These are phyloP conservation scores for Cheilosia impressa DNA, from an alignment of 2,888 invertebrate species.

Conservation along the genomic window DNA sequence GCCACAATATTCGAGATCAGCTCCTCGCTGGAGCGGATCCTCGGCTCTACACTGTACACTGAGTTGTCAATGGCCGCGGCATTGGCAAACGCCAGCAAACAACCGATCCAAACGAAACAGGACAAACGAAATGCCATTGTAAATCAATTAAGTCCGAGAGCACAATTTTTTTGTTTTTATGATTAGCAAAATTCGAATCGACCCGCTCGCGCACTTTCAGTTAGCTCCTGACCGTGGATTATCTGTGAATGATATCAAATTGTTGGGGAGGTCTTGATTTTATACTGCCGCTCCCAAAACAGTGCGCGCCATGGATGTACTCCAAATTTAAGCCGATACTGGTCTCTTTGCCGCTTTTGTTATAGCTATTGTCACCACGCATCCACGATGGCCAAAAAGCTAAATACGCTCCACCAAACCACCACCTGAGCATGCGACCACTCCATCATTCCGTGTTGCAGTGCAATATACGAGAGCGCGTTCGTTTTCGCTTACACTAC, in stretches of 20 bases:
- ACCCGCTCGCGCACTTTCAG: constrained; percentile 76
- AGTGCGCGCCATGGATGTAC: constrained; percentile 28
- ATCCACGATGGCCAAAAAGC: constrained; percentile 59
- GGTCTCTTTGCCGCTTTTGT: constrained; percentile 54
- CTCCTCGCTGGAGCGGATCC: constrained; percentile 87
- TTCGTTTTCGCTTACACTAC: constrained; percentile 42
- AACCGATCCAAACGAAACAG: constrained; percentile 85
- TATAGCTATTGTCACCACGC: constrained; percentile 40
- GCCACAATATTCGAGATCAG: constrained; percentile 89
- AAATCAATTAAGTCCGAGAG: constrained; percentile 44
- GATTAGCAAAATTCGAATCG: constrained; percentile 59
- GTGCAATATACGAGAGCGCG: constrained; percentile 28
- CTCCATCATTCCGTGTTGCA: constrained; percentile 58
- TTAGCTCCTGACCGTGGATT: constrained; percentile 80
- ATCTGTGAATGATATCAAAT: constrained; percentile 83
- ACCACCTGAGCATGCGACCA: constrained; percentile 19
- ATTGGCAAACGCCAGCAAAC: constrained; percentile 85
- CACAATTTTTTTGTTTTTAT: constrained; percentile 13
- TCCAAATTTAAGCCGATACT: constrained; percentile 44
- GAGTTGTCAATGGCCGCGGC: constrained; percentile 85
- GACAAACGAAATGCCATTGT: constrained; percentile 81
- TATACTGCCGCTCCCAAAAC: constrained; percentile 84
- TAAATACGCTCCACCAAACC: constrained; percentile 27
- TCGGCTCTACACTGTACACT: constrained; percentile 83
- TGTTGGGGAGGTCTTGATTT: constrained; percentile 82